These are phyloP conservation scores for Ernsta delagoae DNA, from an alignment of 2,888 invertebrate genomes.

Conservation along the genomic window DNA sequence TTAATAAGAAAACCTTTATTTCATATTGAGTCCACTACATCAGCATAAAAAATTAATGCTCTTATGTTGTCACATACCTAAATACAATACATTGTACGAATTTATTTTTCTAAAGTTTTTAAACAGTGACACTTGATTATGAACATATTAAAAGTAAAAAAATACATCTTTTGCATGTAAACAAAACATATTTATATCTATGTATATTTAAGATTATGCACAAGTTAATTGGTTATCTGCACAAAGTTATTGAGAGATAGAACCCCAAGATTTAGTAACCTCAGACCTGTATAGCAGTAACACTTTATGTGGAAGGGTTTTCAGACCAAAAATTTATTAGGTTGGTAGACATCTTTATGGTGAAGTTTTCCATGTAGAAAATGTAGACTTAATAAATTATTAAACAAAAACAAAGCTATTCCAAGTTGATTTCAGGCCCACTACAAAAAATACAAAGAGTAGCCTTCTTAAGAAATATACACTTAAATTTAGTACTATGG, in stretches of 20 bases:
- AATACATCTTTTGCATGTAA: not conserved
- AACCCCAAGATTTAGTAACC: not conserved
- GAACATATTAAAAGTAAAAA: not conserved
- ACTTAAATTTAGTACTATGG: no score
- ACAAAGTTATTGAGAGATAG: no score
- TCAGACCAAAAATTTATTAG: no score
- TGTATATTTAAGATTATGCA: no score
- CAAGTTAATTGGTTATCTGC: no score
- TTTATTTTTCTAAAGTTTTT: conserved; percentile 41
- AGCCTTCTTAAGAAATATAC: not conserved
- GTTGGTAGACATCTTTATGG: no score
- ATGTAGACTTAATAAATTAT: not conserved
- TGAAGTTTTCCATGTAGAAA: not conserved
- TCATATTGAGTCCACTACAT: conserved; percentile 64
- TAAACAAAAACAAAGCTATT: not conserved
- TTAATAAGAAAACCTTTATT: conserved; percentile 61
- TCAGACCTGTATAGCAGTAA: not conserved
- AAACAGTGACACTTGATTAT: not conserved
- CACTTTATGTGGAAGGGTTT: not conserved
- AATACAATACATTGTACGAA: conserved; percentile 55
- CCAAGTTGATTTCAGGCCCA: conserved; percentile 15
- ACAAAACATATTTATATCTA: not conserved
- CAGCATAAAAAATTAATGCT: conserved; percentile 68
- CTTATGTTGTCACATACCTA: conserved; percentile 64
- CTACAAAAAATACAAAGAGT: conserved; percentile 34